Conservation (phyloP, 2,888 invertebrate species). For the Margaritifera margaritifera region DNA sequence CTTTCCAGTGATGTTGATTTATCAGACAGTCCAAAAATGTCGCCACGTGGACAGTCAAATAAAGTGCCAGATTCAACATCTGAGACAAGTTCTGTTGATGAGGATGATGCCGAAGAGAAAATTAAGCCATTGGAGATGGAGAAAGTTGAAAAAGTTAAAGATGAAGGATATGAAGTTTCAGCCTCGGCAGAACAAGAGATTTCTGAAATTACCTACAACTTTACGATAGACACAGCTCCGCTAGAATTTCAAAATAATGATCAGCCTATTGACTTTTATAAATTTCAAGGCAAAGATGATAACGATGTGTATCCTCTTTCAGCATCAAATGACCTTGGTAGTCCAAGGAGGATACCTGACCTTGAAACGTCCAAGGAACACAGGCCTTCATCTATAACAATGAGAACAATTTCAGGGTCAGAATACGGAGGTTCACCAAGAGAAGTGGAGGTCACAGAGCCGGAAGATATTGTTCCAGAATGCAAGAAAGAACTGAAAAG, state of each 20-base stretch:
- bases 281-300: conserved; percentile 8
- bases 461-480: not conserved
- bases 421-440: conserved; percentile 22
- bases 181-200: conserved; percentile 21
- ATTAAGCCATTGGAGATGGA: conserved; percentile 2
- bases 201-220: conserved; percentile 50
- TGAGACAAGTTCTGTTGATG: not conserved
- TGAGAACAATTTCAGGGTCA: conserved; percentile 5
- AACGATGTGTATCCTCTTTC: not conserved
- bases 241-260: conserved; percentile 40
- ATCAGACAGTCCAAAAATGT: not conserved
- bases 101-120: not conserved
- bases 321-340: conserved; percentile 9
- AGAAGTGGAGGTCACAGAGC: conserved; percentile 7
- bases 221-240: conserved; percentile 42
- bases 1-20: not conserved
- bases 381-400: conserved; percentile 2
- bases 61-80: too few species aligned
- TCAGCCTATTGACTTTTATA: conserved; percentile 27
- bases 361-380: conserved; percentile 39
- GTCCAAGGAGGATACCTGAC: conserved; percentile 41
- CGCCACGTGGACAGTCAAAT: not conserved
- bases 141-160: not conserved
- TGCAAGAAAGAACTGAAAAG: conserved; percentile 3
- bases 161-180: too few species aligned